Evolutionary conservation across 1,140 invertebrate genomes (phyloP), one percentile per base, ranked within the genome.

Genomic region (Bombus ignitus): DNA sequence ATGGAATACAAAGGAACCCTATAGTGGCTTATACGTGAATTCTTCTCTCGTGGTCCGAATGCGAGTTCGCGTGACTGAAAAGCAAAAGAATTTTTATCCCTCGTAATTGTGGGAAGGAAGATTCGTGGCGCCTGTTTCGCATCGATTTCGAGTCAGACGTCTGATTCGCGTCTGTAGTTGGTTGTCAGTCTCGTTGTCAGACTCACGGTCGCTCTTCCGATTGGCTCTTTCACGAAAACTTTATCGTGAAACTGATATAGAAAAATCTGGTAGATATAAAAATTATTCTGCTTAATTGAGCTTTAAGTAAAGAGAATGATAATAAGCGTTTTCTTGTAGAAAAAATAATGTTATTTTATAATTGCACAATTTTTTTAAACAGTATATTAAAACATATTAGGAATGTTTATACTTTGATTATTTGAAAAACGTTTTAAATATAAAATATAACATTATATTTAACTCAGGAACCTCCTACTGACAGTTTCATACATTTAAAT

Each of bases 51-150:
- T 87, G 88, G 88, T 87, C 84, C 87, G 88, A 89, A 77, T 71
- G 79, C 76, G 65, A 62, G 68, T 71, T 90, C 86, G 89, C 89
- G 88, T 90, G 89, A 90, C 89, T 90, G 83, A 90, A 86, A 90
- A 90, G 82, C 88, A 81, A 88, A 88, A 88, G 88, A 90, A 86
- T 90, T 90, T 90, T 90, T 90, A 90, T 88, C 80, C 86, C 76
- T 59, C 65, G 89, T 90, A 90, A 90, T 90, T 88, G 89, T 90
- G 89, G 89, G 86, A 90, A 90, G 83, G 72, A 90, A 83, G 89
- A 90, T 90, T 83, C 86, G 89, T 90, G 86, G 89, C 89, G 89
- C 89, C 86, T 90, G 76, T 81, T 88, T 90, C 78, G 86, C 88
- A 68, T 86, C 83, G 89, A 90, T 90, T 90, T 88, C 89, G 86